These are phyloP conservation scores for Dorcus parallelipipedus DNA, from an alignment of 2,888 invertebrate species.

Conservation along the genomic window DNA sequence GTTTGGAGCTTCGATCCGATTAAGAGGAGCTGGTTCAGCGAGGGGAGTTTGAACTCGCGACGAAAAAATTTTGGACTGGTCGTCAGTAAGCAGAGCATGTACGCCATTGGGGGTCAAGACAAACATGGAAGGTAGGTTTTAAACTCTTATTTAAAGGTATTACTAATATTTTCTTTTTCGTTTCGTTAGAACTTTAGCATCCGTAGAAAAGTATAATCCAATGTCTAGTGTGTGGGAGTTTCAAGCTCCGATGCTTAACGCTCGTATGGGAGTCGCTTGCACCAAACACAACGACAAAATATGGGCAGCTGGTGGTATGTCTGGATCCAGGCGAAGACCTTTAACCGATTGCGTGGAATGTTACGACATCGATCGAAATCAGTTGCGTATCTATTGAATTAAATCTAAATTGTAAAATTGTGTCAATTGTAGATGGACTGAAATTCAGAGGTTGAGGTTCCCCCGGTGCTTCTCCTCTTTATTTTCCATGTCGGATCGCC, in stretches of 20 bases:
- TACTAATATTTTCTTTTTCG: not conserved
- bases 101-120: conserved; percentile 70
- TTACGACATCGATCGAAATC: conserved; percentile 59
- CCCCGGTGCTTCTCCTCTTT: conserved; percentile 55
- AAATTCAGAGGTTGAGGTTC: conserved; percentile 54
- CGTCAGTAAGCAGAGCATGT: conserved; percentile 63
- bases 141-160: too few relatives aligned
- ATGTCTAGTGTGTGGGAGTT: conserved; percentile 57
- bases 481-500: conserved; percentile 56
- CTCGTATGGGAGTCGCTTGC: conserved; percentile 61
- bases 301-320: conserved; percentile 73
- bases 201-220: conserved; percentile 57
- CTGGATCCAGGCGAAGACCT: conserved; percentile 55
- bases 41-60: conserved; percentile 57
- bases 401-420: not conserved
- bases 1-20: conserved; percentile 70
- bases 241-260: conserved; percentile 56
- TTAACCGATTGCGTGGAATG: conserved; percentile 61
- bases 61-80: conserved; percentile 69
- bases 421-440: conserved; percentile 53
- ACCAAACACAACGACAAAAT: conserved; percentile 62
- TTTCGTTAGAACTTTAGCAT: conserved; percentile 13
- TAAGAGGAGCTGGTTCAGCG: conserved; percentile 61
- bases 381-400: conserved; percentile 42
- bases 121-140: conserved; percentile 51